These are phyloP conservation scores for Elysia crispata DNA, from an alignment of 2,888 invertebrate species.

Conservation along the genomic window DNA sequence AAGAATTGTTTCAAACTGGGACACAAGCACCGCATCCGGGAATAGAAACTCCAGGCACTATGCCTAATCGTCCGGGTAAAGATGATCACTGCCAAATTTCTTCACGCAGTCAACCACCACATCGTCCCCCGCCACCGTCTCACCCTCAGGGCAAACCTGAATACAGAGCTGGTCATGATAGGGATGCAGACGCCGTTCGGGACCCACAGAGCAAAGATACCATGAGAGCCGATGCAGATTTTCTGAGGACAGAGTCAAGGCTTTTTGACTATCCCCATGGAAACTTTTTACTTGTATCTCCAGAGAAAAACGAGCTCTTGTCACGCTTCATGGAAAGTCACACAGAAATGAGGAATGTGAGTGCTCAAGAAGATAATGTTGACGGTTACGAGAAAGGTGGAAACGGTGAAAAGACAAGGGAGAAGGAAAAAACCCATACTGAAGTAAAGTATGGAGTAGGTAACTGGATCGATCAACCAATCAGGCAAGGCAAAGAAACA, in stretches of 20 bases:
- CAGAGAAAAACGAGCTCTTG: conserved; percentile 47
- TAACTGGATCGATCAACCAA: no score
- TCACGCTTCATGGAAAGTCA: conserved; percentile 49
- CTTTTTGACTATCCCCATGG: not conserved
- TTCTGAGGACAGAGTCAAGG: no score
- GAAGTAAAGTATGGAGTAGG: not conserved
- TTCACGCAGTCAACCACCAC: no score
- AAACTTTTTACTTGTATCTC: not conserved
- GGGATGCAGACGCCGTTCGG: not conserved
- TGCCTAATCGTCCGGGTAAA: not conserved
- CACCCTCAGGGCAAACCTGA: not conserved
- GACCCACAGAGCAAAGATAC: not conserved
- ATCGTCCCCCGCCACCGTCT: no score
- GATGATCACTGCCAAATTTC: not conserved
- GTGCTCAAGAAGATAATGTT: not conserved
- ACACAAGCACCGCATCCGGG: not conserved
- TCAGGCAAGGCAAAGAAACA: no score
- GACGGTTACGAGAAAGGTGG: no score
- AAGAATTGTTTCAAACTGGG: not conserved
- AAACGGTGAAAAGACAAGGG: no score
- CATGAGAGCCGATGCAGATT: not conserved
- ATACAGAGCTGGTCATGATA: not conserved
- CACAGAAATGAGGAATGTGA: not conserved
- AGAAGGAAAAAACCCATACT: not conserved
- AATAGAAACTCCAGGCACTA: not conserved